Percentiles rank a stretch among this genome's conserved stretches.
Conservation (phyloP, 92 coral and sea anemone species). For the Anthopleura xanthogrammica region DNA sequence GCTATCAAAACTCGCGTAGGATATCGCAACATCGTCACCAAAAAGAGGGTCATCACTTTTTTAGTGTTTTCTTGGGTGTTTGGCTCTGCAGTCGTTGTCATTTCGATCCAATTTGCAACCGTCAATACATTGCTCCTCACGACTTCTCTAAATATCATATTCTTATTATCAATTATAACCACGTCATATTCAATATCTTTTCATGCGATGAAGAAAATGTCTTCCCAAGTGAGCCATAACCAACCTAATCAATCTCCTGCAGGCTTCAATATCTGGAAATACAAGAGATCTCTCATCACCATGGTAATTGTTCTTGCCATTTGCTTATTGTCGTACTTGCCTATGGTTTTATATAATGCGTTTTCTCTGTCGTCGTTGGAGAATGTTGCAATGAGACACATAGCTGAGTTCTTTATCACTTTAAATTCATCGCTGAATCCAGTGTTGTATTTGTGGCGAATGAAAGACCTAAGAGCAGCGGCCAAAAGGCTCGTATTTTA, state of each 20-base stretch:
- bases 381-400: background rate
- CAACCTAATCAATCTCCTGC: background rate
- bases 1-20: background rate
- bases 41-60: background rate
- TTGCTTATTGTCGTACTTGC: background rate
- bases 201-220: background rate
- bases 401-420: background rate
- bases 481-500: background rate
- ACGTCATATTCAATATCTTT: background rate
- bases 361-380: background rate
- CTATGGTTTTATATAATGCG: background rate
- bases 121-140: background rate
- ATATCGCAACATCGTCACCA: background rate
- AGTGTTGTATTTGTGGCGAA: conserved; percentile 2
- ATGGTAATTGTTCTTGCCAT: background rate
- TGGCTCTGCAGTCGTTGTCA: background rate
- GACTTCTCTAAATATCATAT: background rate
- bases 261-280: background rate
- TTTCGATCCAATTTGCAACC: background rate
- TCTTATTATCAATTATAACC: background rate
- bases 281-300: background rate
- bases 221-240: background rate
- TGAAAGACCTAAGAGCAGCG: conserved; percentile 1
- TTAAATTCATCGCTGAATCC: background rate
- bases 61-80: background rate